Evolutionary conservation across 2,797 vertebrate species (phyloP).

Genomic region (Eulemur mongoz): DNA sequence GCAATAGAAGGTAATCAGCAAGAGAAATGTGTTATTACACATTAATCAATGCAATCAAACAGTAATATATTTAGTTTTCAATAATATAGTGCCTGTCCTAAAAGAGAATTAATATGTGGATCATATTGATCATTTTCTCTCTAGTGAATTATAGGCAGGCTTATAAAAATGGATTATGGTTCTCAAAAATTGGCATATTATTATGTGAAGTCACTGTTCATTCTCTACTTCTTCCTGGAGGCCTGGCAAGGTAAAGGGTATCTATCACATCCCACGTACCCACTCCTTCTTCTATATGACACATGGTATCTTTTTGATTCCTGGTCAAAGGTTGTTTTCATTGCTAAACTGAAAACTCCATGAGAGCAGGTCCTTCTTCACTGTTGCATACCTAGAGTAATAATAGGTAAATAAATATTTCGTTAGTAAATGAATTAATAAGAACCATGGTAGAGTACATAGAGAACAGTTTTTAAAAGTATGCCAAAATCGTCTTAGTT

Average conservation of each 20-base stretch:
- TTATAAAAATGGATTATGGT: not conserved
- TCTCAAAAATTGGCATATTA: not conserved
- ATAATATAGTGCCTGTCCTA: not conserved
- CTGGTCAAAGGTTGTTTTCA: not conserved
- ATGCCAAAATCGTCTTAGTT: not conserved
- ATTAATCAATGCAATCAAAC: not conserved
- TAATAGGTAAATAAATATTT: not conserved
- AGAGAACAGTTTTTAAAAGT: not conserved
- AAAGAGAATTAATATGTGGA: slow-evolving; percentile 7
- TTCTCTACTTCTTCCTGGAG: not conserved
- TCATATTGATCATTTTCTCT: slow-evolving; percentile 24
- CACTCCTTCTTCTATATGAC: not conserved
- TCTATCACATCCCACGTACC: not conserved
- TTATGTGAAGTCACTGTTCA: not conserved
- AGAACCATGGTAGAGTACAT: not conserved
- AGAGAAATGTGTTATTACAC: slow-evolving; percentile 19
- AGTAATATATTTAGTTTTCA: not conserved
- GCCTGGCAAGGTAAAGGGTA: not conserved
- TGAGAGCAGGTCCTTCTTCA: not conserved
- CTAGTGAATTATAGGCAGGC: not conserved
- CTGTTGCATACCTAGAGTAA: not conserved
- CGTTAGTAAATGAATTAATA: not conserved
- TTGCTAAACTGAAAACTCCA: not conserved
- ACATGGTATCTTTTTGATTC: not conserved
- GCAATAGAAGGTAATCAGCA: not conserved